These are phyloP conservation scores for Delphinus delphis DNA, from an alignment of 2,113 vertebrate species.

Conservation along the genomic window DNA sequence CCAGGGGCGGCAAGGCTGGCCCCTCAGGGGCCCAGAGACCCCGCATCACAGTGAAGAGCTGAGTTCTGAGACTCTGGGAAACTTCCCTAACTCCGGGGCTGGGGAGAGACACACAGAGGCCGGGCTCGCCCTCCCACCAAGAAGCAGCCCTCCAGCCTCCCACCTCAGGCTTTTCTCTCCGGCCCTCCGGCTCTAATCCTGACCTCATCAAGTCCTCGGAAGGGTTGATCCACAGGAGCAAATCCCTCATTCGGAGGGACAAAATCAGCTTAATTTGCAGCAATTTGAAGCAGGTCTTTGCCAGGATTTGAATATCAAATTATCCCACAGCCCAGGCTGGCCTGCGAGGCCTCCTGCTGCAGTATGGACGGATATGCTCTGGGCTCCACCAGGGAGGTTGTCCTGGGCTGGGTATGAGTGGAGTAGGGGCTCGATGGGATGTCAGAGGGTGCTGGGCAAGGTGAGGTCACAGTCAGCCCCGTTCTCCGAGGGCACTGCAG, in stretches of 20 bases:
- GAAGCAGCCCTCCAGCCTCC: background rate
- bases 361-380: constrained; percentile 79
- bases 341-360: constrained; percentile 63
- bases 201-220: constrained; percentile 88
- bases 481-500: background rate
- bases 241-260: constrained; percentile 87
- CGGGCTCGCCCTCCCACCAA: background rate
- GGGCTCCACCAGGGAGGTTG: constrained; percentile 64
- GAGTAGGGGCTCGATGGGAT: background rate
- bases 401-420: constrained; percentile 52
- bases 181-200: constrained; percentile 86
- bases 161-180: constrained; percentile 54
- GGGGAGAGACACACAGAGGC: background rate
- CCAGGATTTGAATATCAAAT: constrained; percentile 90
- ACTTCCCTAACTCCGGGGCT: background rate
- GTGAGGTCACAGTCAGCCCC: background rate
- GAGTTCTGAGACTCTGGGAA: background rate
- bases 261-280: constrained; percentile 92
- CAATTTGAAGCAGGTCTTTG: constrained; percentile 88
- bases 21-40: background rate
- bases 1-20: rapidly evolving
- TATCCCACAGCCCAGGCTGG: constrained; percentile 81
- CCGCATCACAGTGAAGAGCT: background rate
- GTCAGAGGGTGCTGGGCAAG: background rate
- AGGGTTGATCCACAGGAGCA: constrained; percentile 88